phyloP scores from a whole-genome alignment of 2,113 vertebrate genomes.

The Sclerurus mexicanus region DNA sequence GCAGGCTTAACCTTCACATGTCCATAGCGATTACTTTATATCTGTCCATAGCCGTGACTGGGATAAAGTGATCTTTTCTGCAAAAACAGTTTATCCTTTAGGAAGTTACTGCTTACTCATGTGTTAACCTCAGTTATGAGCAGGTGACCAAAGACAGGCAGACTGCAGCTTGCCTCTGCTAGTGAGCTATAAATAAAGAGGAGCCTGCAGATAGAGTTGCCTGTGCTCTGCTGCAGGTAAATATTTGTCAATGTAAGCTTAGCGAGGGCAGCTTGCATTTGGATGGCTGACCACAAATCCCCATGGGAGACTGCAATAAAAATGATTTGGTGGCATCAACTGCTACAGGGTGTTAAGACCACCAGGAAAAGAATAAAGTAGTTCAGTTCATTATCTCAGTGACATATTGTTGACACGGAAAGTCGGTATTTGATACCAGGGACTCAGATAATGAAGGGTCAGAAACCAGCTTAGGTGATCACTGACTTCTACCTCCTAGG shows the following conservation, averaged over 20 bases:
- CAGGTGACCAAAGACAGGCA: background rate
- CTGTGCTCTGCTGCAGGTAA: slow-evolving; percentile 24
- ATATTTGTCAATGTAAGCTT: background rate
- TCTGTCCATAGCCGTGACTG: background rate
- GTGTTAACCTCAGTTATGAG: background rate
- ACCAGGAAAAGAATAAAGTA: background rate
- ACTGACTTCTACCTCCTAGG: background rate
- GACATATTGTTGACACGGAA: background rate
- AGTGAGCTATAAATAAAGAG: slow-evolving; percentile 5
- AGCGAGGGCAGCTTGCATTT: background rate
- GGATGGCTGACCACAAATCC: background rate
- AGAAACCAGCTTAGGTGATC: background rate
- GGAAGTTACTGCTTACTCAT: slow-evolving; percentile 3
- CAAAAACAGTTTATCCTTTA: slow-evolving; percentile 6
- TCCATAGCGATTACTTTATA: background rate
- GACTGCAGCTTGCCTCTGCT: background rate
- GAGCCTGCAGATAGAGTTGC: background rate
- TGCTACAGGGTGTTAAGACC: background rate
- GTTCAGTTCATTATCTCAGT: background rate
- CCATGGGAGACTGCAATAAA: background rate
- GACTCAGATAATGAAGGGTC: background rate
- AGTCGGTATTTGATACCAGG: background rate
- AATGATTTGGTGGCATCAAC: background rate
- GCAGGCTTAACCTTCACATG: background rate
- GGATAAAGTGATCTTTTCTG: slow-evolving; percentile 2